phyloP scores from a whole-genome alignment of 1,140 invertebrate genomes.

The Meloidogyne exigua region DNA sequence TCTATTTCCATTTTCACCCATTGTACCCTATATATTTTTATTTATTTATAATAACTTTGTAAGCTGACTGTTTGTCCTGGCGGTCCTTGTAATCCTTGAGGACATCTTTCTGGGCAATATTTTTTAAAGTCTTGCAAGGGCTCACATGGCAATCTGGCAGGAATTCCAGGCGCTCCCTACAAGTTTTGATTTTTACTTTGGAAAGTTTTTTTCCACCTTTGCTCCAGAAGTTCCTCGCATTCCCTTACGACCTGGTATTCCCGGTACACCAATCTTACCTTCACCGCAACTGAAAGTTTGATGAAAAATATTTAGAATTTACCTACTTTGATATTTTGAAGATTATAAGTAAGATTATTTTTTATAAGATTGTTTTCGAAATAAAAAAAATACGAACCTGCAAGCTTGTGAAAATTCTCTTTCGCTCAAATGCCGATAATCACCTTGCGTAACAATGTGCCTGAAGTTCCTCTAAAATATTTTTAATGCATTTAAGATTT shows the following conservation, averaged over 20 bases:
- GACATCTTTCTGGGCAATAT: constrained; percentile 51
- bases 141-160: constrained; percentile 52
- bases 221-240: constrained; percentile 45
- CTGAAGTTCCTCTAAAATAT: constrained; percentile 17
- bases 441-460: constrained; percentile 27
- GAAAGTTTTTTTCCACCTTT: constrained; percentile 7
- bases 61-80: constrained; percentile 36
- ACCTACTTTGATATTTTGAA: neutral
- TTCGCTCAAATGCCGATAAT: constrained; percentile 23
- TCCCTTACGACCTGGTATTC: constrained; percentile 43
- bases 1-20: constrained; percentile 44
- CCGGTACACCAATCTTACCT: constrained; percentile 26
- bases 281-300: neutral
- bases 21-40: constrained; percentile 31
- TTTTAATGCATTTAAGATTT: neutral
- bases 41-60: no score
- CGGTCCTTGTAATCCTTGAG: constrained; percentile 37
- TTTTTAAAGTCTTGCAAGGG: constrained; percentile 53
- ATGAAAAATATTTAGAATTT: constrained; percentile 9
- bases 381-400: neutral
- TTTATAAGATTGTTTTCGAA: neutral
- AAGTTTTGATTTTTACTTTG: neutral
- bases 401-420: constrained; percentile 21
- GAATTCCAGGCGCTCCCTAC: constrained; percentile 51
- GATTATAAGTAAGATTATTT: no score